Conservation (phyloP, 2,113 vertebrate species). For the Oenanthe oenanthe region DNA sequence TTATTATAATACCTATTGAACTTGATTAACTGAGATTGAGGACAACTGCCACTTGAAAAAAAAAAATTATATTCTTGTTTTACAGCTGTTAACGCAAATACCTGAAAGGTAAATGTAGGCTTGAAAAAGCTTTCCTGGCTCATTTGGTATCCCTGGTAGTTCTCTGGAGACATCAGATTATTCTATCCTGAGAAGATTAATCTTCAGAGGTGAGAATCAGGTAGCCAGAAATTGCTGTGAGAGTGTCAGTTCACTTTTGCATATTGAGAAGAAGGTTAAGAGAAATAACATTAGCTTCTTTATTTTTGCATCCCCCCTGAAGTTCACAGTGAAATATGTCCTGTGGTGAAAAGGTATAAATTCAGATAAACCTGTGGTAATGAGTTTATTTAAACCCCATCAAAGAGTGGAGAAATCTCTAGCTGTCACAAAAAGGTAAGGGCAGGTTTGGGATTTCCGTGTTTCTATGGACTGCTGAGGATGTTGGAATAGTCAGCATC, state of each 20-base stretch:
- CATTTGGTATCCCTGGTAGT: background rate
- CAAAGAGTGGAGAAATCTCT: background rate
- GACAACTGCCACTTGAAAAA: background rate
- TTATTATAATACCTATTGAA: background rate
- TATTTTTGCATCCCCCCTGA: background rate
- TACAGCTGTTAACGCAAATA: background rate
- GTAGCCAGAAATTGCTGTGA: background rate
- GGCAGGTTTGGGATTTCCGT: background rate
- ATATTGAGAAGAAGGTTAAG: background rate
- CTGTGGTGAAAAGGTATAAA: background rate
- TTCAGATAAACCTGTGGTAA: background rate
- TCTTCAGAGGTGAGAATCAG: background rate
- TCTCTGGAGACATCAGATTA: background rate
- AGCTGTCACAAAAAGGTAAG: background rate
- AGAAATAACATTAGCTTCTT: background rate
- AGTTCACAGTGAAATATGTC: accelerated
- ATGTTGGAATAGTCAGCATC: accelerated
- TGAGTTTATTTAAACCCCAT: background rate
- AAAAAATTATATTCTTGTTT: background rate
- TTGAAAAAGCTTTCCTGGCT: background rate
- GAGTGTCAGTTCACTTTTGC: background rate
- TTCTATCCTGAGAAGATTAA: background rate
- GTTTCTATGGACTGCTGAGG: background rate
- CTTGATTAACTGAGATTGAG: background rate
- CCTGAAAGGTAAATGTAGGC: background rate